phyloP scores from a whole-genome alignment of 2,797 vertebrate genomes.

The Oryzias sinensis region DNA sequence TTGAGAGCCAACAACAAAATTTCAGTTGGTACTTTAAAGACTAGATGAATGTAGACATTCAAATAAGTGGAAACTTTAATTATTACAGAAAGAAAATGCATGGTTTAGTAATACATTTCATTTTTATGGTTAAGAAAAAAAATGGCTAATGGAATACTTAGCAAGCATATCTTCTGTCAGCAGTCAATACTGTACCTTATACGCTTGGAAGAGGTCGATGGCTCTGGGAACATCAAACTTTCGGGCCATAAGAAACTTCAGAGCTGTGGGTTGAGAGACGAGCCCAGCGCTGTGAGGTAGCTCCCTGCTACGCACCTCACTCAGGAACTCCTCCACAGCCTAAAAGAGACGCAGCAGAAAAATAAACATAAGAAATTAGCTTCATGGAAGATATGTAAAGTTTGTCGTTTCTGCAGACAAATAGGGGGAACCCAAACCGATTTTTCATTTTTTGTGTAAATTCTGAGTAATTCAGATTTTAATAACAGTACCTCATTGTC shows the following conservation, averaged over 20 bases:
- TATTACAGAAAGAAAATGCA: too few relatives aligned
- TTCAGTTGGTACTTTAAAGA: too few relatives aligned
- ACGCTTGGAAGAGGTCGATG: slow-evolving; percentile 84
- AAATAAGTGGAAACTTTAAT: too few relatives aligned
- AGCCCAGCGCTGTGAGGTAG: slow-evolving; percentile 80
- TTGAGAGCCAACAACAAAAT: too few relatives aligned
- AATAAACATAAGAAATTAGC: neutral
- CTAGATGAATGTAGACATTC: too few relatives aligned
- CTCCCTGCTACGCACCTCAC: slow-evolving; percentile 77
- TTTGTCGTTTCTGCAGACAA: neutral
- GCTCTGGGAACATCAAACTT: slow-evolving; percentile 85
- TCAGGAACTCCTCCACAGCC: slow-evolving; percentile 85
- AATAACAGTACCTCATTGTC: slow-evolving; percentile 3
- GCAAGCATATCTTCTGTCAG: neutral
- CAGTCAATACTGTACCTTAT: slow-evolving; percentile 73
- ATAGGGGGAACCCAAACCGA: neutral
- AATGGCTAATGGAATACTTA: too few relatives aligned
- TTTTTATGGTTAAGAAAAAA: too few relatives aligned
- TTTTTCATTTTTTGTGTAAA: too few relatives aligned
- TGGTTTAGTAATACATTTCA: too few relatives aligned
- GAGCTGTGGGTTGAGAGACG: slow-evolving; percentile 81
- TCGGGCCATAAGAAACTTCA: slow-evolving; percentile 87
- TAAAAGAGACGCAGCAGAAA: slow-evolving; percentile 32
- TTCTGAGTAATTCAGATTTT: too few relatives aligned
- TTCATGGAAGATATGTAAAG: slow-evolving; percentile 1